phyloP scores from a whole-genome alignment of 2,113 vertebrate genomes.

The Cyanoliseus patagonus region DNA sequence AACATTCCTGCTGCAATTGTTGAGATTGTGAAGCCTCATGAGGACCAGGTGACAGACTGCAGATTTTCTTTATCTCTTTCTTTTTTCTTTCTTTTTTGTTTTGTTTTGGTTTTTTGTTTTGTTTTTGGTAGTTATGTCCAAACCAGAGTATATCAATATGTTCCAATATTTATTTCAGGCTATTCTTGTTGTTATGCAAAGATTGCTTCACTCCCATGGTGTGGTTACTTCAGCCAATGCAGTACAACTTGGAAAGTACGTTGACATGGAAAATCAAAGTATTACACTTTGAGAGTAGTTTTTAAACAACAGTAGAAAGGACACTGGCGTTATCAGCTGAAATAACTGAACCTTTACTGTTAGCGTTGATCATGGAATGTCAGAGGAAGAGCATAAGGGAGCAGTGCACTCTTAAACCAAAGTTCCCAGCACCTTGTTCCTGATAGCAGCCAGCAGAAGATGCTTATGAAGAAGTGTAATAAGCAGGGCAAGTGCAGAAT shows the following conservation, averaged over 20 bases:
- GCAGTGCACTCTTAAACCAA: neutral
- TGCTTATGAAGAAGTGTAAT: neutral
- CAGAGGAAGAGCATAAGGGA: neutral
- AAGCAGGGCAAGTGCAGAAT: neutral
- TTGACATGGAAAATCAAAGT: neutral
- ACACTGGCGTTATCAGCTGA: neutral
- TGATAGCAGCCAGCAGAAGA: neutral
- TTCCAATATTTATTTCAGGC: slow-evolving; percentile 21
- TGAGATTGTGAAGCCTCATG: neutral
- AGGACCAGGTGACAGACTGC: neutral
- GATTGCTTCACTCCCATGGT: neutral
- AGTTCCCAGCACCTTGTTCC: neutral
- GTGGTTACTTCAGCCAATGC: neutral
- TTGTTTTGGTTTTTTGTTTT: neutral
- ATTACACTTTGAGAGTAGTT: neutral
- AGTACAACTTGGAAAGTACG: neutral
- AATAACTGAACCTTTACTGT: neutral
- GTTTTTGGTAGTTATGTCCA: neutral
- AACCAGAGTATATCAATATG: neutral
- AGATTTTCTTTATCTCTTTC: neutral
- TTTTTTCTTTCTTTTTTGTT: neutral
- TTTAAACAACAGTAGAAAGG: neutral
- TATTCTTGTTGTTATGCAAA: slow-evolving; percentile 4
- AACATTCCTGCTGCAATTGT: neutral
- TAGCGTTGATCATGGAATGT: neutral